Base-by-base conservation (phyloP, 2,797 vertebrate genomes). In the Sebastes oblongus region DNA sequence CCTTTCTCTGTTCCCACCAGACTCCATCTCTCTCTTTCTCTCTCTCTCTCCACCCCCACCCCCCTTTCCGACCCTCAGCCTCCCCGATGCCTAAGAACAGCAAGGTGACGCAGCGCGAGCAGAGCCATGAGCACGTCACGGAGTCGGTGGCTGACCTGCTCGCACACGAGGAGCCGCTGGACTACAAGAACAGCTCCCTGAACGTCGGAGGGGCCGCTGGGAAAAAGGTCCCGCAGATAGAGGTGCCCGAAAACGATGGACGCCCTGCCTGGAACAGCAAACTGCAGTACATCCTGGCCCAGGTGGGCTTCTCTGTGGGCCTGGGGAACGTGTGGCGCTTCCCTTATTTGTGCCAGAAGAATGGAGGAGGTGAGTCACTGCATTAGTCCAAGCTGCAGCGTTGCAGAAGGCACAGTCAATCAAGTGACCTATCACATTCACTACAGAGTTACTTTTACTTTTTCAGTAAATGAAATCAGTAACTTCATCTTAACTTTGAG, bases 291-390 rank as follows among this genome's bases (percentile, higher is more conserved):
- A 98, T 98, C 92, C 93, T 98, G 92, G 98, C 98, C 0, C 98
- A 98, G 91, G 97, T 98, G 8, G 98, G 98, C 91, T 98, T 98
- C 93, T 98, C 97, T 0, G 97, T 98, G 89, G 98, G 98, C 64
- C 94, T 98, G 32, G 98, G 98, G 36, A 98, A 98, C 0, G 97
- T 98, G 88, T 98, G 98, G 98, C 95, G 97, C 74, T 98, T 98
- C 92, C 98, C 97, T 16, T 98, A 98, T 93, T 94, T 98, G 80
- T 98, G 98, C 92, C 98, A 98, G 93, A 98, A 98, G 95, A 98
- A 98, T 0, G 98, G 98, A 88, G 98, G 98, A 94, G 98, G 98
- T 98, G 92, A 96, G 96, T 66, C 7, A 11, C 5, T 11, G 3
- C 9, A 12, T 52, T 20, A 27, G 1, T 14, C 10, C 9, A 27